Conservation (phyloP, 2,113 vertebrate genomes). For the Ondatra zibethicus region DNA sequence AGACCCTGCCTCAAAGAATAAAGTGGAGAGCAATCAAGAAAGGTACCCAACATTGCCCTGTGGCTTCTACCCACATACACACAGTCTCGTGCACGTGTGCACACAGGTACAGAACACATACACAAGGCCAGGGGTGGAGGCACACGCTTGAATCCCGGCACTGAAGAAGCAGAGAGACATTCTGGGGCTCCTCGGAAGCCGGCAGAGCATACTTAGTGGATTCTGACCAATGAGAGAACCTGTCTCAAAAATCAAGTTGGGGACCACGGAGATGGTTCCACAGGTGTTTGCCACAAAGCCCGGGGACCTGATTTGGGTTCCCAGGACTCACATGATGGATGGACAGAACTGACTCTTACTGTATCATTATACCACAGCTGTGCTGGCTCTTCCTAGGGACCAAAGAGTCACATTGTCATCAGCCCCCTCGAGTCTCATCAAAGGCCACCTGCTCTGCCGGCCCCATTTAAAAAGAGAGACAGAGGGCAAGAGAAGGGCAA, state of each 20-base stretch:
- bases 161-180: neutral
- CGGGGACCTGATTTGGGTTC: neutral
- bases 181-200: neutral
- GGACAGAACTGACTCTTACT: neutral
- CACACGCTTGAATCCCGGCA: neutral
- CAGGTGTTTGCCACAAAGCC: neutral
- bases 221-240: neutral
- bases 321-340: neutral
- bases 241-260: neutral
- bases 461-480: neutral
- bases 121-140: neutral
- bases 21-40: neutral
- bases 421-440: neutral
- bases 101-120: neutral
- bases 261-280: neutral
- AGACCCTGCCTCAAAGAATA: neutral
- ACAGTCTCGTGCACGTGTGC: neutral
- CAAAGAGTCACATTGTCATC: no score
- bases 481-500: no score
- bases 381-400: neutral
- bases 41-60: neutral
- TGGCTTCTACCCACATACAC: no score
- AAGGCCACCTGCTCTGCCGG: neutral
- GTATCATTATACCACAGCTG: no score
- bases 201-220: neutral